Percentiles rank a stretch among this genome's conserved stretches.
Evolutionary conservation across 2,797 vertebrate genomes (phyloP).

Genomic region (Hyperoplus immaculatus): DNA sequence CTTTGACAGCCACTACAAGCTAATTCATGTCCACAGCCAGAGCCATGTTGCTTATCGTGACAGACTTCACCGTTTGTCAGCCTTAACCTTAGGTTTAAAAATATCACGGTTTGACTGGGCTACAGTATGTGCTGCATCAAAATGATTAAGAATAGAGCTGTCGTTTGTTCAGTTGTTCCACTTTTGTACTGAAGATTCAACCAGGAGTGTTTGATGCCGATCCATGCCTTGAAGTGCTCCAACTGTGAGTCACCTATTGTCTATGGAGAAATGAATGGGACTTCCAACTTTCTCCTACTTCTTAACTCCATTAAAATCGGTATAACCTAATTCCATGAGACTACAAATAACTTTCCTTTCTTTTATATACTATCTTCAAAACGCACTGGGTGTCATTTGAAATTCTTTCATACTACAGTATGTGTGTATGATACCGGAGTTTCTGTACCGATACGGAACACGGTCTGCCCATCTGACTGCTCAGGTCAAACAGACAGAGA

Average conservation of each 20-base stretch:
- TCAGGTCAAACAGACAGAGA: constrained; percentile 34
- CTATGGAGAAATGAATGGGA: background rate
- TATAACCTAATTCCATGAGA: background rate
- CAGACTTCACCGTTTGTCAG: no score
- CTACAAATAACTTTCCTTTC: constrained; percentile 3
- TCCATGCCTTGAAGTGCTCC: background rate
- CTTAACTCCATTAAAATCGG: background rate
- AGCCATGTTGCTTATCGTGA: no score
- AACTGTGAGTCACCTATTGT: background rate
- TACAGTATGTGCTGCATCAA: no score
- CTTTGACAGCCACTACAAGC: no score
- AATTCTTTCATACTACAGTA: background rate
- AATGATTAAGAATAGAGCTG: no score
- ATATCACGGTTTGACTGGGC: no score
- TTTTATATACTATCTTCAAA: constrained; percentile 1
- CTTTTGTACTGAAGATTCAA: background rate
- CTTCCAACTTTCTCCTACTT: background rate
- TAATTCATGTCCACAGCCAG: no score
- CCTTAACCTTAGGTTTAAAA: no score
- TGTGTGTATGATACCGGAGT: background rate
- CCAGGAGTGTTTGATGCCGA: background rate
- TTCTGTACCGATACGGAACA: background rate
- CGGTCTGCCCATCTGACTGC: background rate
- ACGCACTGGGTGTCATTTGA: background rate
- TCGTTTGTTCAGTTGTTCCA: no score